Conservation (phyloP, 2,888 invertebrate species). For the Schizotus pectinicornis region DNA sequence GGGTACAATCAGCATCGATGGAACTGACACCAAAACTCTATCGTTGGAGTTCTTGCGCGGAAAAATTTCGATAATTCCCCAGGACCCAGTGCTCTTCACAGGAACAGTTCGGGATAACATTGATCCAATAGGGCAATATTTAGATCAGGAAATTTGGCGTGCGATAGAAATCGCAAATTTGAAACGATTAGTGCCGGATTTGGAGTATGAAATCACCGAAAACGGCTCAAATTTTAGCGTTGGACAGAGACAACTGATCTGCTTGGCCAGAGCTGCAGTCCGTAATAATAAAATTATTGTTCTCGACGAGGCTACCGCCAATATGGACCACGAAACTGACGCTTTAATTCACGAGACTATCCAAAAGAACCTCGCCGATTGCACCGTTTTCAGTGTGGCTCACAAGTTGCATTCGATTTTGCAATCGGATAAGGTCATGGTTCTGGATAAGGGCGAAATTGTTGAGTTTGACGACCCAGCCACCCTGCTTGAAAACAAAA, state of each 20-base stretch:
- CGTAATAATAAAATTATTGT: constrained; percentile 53
- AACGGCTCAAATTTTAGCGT: constrained; percentile 60
- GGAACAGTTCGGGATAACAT: constrained; percentile 85
- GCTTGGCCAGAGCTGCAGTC: constrained; percentile 66
- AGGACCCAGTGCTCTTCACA: constrained; percentile 82
- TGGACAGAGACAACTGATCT: constrained; percentile 69
- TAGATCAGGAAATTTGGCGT: constrained; percentile 79
- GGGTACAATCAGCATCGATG: constrained; percentile 83
- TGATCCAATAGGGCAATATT: constrained; percentile 81
- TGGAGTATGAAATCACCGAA: constrained; percentile 73
- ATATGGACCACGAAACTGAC: constrained; percentile 79
- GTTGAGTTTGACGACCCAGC: constrained; percentile 79
- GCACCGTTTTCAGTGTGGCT: constrained; percentile 82
- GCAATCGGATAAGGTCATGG: constrained; percentile 80
- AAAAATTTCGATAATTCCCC: constrained; percentile 81
- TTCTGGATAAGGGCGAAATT: constrained; percentile 78
- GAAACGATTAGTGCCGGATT: constrained; percentile 68
- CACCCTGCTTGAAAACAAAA: constrained; percentile 62
- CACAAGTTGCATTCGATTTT: constrained; percentile 83
- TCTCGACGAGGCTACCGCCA: constrained; percentile 77
- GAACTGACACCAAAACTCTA: constrained; percentile 68
- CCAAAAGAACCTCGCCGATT: constrained; percentile 71
- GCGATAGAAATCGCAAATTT: constrained; percentile 80
- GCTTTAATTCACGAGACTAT: constrained; percentile 79
- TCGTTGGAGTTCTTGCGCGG: constrained; percentile 75